Evolutionary conservation across 2,113 vertebrate genomes (phyloP), one percentile per base, ranked within the genome.

Genomic region (Bostrychus sinensis): DNA sequence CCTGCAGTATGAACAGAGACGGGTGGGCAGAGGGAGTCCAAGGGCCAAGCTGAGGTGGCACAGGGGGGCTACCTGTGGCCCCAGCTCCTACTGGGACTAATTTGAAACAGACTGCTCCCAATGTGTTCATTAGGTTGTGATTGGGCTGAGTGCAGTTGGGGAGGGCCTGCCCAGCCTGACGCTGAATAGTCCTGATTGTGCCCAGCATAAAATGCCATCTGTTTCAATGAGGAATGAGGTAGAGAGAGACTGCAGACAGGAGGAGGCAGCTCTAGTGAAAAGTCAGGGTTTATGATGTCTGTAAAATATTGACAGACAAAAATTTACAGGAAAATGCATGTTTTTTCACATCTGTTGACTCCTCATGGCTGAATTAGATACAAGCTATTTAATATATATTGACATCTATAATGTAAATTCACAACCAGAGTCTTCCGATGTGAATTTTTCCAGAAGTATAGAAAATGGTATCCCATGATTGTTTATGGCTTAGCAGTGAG

Each of bases 161-260:
- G 95, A 93, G 91, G 91, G 94, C 92, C 93, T 93, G 92, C 90
- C 88, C 90, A 89, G 89, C 92, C 91, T 92, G 92, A 93, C 89
- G 92, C 93, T 94, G 94, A 95, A 94, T 89, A 86, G 94, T 88
- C 80, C 86, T 93, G 93, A 96, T 96, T 95, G 93, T 94, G 91
- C 91, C 92, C 89, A 89, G 93, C 91, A 95, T 94, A 94, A 95
- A 94, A 94, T 89, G 26, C 94, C 95, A 95, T 96, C 94, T 96
- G 95, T 94, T 95, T 93, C 91, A 80, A 76, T 75, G 77, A 83
- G 87, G 75, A 82, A 78, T 19, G 81, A 86, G 71, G 37, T 72
- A 70, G 76, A 65, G 69, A 70, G 67, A 78, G 70, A 53, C 23
- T 37, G 42, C 43, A 54, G 55, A 45, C 50, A 74, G 46, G 48